phyloP scores from a whole-genome alignment of 2,797 vertebrate species.

The Capromys pilorides region DNA sequence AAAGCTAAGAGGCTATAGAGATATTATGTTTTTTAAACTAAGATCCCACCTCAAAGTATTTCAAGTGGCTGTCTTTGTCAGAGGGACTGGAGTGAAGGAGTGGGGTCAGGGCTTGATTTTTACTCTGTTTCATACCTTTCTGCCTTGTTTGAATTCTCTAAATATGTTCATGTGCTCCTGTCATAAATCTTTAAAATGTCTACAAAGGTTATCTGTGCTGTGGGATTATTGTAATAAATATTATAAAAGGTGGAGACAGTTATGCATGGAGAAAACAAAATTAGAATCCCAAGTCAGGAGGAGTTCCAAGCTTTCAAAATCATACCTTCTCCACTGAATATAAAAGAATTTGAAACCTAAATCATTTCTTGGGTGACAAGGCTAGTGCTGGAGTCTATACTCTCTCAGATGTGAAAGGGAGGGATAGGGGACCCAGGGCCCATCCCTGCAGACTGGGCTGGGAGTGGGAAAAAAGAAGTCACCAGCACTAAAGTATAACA shows the following conservation, averaged over 20 bases:
- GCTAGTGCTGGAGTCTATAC: not conserved
- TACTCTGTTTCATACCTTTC: conserved; percentile 49
- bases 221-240: conserved; percentile 71
- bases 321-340: not conserved
- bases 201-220: conserved; percentile 72
- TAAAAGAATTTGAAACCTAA: not conserved
- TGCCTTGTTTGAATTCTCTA: conserved; percentile 67
- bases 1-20: not conserved
- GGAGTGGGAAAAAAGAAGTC: not conserved
- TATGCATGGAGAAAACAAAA: conserved; percentile 58
- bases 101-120: not conserved
- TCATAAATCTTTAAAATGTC: conserved; percentile 72
- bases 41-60: not conserved
- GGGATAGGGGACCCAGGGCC: not conserved
- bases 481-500: not conserved
- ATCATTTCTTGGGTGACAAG: not conserved
- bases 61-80: not conserved
- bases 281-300: not conserved
- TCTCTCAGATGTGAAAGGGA: not conserved
- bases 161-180: conserved; percentile 43
- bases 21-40: not conserved
- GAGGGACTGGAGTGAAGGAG: not conserved
- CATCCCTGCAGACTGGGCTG: not conserved
- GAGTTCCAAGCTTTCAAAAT: not conserved
- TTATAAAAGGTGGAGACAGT: conserved; percentile 68